Conservation (phyloP, 2,113 vertebrate genomes). For the Melospiza georgiana region DNA sequence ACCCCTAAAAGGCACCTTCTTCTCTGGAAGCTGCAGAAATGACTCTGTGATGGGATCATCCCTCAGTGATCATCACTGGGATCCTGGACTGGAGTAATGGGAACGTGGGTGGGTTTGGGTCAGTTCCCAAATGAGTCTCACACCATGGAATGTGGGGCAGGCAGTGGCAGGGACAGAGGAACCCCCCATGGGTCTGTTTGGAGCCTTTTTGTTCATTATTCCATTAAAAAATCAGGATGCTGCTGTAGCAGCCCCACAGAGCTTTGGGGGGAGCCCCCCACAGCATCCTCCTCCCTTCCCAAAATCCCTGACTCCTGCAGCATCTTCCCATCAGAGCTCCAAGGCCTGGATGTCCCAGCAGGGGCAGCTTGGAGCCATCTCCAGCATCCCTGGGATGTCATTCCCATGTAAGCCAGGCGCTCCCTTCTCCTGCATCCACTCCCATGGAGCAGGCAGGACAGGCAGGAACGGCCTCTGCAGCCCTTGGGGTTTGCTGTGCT, state of each 20-base stretch:
- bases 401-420: rapidly evolving
- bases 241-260: neutral
- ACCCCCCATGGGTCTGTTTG: rapidly evolving
- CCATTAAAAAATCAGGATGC: neutral
- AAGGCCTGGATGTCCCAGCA: neutral
- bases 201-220: neutral
- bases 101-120: neutral
- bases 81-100: neutral
- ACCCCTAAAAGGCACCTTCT: neutral
- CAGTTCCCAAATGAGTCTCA: neutral
- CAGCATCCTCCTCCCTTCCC: neutral
- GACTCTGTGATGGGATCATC: rapidly evolving
- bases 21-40: neutral
- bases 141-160: neutral
- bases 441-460: neutral
- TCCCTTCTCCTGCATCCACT: neutral
- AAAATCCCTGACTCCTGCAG: neutral
- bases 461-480: neutral
- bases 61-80: rapidly evolving
- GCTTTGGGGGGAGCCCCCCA: neutral
- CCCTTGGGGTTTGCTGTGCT: neutral
- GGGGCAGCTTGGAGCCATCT: neutral
- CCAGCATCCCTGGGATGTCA: rapidly evolving
- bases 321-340: neutral
- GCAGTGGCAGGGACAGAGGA: neutral